Evolutionary conservation across 2,113 vertebrate genomes (phyloP), one percentile per base, ranked within the genome.

Genomic region (Rhodinocichla rosea): DNA sequence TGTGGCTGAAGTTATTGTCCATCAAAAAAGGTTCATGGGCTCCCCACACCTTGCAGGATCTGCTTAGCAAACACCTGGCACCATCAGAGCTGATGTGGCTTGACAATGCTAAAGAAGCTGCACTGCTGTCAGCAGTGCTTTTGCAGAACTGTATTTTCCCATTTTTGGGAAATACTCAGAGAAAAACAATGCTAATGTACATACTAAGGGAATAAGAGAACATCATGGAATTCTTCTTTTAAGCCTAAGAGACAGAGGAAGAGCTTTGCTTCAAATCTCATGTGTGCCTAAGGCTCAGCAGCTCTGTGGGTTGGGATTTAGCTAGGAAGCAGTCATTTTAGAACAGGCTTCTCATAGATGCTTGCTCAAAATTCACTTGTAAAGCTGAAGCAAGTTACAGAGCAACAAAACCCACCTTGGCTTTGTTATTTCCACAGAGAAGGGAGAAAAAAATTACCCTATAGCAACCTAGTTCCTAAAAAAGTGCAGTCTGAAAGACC

Each of bases 221-320:
- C 68, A 94, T 83, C 33, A 71, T 57, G 49, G 85, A 86, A 90
- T 93, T 95, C 68, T 92, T 89, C 80, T 92, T 94, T 56, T 86
- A 94, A 83, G 85, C 79, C 83, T 83, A 71, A 21, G 70, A 95
- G 85, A 85, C 47, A 83, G 47, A 78, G 35, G 33, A 85, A 93
- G n/a, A 87, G 45, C 57, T 76, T 94, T 91, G 53, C 65, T 82
- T 90, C 74, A 85, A 91, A 89, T 95, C 86, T 87, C 93, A 28
- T 75, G 47, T 57, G 91, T 93, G 76, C 70, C 63, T 62, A 89
- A 74, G 71, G 78, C 89, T 95, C 87, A 94, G 92, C 40, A 89
- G 89, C 82, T 83, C 45, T 76, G 91, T 69, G 69, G n/a, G 32
- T 69, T 96, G 89, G 76, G 90, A 77, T 91, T 91, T 94, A 67